Evolutionary conservation across 2,113 vertebrate species (phyloP).

Genomic region (Osmerus mordax): DNA sequence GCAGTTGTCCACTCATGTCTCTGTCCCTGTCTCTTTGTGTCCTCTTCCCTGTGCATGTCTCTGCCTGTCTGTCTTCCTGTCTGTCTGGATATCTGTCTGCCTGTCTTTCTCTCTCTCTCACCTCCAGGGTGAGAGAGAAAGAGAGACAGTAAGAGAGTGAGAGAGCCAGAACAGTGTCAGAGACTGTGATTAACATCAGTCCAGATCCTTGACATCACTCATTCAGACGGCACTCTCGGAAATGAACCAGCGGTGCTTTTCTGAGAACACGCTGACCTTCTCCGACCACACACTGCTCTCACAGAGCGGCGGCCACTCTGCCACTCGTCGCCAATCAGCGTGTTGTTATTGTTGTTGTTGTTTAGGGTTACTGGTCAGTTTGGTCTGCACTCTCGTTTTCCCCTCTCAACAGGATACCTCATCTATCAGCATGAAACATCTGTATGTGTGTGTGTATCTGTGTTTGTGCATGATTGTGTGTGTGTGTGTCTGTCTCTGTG

Average conservation of each 20-base stretch:
- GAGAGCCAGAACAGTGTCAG: constrained; percentile 28
- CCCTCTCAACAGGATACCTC: constrained; percentile 5
- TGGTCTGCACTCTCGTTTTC: constrained; percentile 4
- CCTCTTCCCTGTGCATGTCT: too few species aligned
- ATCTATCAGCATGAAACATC: constrained; percentile 30
- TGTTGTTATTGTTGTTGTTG: not conserved
- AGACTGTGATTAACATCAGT: constrained; percentile 58
- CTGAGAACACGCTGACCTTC: constrained; percentile 53
- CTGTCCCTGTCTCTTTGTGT: not conserved
- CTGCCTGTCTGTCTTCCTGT: too few species aligned
- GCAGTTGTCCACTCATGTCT: not conserved
- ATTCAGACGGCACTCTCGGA: constrained; percentile 59
- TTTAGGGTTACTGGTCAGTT: not conserved
- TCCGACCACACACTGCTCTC: constrained; percentile 41
- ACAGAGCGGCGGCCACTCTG: constrained; percentile 1
- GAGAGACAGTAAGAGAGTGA: not conserved
- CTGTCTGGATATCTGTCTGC: not conserved
- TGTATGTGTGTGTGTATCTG: constrained; percentile 4
- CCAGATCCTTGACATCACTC: constrained; percentile 55
- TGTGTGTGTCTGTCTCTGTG: constrained; percentile 5
- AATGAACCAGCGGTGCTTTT: constrained; percentile 52
- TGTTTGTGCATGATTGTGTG: constrained; percentile 4
- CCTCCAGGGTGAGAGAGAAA: too few species aligned
- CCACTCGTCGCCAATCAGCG: constrained; percentile 18
- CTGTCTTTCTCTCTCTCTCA: too few species aligned